phyloP scores from a whole-genome alignment of 2,888 invertebrate species.

The Cotesia congregata region DNA sequence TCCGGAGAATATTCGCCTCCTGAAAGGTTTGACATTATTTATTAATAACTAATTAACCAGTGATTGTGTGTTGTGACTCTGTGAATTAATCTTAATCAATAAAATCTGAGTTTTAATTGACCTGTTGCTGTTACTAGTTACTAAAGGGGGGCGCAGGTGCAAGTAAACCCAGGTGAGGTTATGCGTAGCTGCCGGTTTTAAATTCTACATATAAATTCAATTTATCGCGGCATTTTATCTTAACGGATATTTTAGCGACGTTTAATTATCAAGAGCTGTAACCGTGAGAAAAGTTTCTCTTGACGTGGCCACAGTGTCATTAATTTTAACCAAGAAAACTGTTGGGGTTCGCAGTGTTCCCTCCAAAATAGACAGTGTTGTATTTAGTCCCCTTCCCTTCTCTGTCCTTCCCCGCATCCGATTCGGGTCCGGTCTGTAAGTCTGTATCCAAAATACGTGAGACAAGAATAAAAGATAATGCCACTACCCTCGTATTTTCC shows the following conservation, averaged over 20 bases:
- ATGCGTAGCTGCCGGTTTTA: constrained; percentile 41
- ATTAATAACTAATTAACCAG: background rate
- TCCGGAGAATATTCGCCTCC: constrained; percentile 57
- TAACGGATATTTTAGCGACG: background rate
- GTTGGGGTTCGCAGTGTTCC: constrained; percentile 48
- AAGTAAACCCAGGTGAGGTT: constrained; percentile 52
- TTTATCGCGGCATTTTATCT: background rate
- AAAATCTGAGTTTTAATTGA: constrained; percentile 38
- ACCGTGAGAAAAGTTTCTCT: background rate
- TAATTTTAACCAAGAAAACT: constrained; percentile 43
- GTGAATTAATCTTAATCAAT: background rate
- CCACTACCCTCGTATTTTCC: background rate
- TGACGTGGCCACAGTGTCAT: background rate
- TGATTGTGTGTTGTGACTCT: background rate
- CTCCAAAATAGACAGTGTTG: constrained; percentile 33
- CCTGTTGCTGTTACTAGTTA: constrained; percentile 50
- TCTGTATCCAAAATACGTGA: background rate
- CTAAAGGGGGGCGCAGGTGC: constrained; percentile 55
- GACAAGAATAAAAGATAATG: background rate
- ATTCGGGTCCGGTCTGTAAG: background rate
- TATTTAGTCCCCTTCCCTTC: background rate
- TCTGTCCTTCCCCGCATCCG: background rate
- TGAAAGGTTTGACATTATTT: constrained; percentile 54
- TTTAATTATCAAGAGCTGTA: background rate
- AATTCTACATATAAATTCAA: background rate